Conservation (phyloP, 92 coral and sea anemone genomes). For the Bergia puertoricense region DNA sequence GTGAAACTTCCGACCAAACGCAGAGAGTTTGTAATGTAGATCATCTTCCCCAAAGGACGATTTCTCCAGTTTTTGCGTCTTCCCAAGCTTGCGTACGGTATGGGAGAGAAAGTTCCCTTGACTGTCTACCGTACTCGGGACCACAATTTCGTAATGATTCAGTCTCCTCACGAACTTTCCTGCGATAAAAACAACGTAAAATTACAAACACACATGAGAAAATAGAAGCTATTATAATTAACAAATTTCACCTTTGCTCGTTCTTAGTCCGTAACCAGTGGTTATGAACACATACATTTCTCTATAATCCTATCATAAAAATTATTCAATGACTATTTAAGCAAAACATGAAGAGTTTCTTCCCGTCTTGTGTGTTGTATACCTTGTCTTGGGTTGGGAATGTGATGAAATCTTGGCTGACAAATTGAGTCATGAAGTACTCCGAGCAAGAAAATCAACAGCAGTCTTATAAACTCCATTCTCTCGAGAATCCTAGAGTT, state of each 20-base stretch:
- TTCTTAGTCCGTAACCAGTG: not conserved
- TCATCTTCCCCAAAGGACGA: slow-evolving; percentile 26
- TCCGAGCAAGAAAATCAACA: slow-evolving; percentile 16
- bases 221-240: not conserved
- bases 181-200: slow-evolving; percentile 19
- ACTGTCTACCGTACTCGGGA: slow-evolving; percentile 68
- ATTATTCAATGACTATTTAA: not conserved
- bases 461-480: slow-evolving; percentile 28
- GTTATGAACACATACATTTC: slow-evolving; percentile 9
- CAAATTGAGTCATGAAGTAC: slow-evolving; percentile 24
- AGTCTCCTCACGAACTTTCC: slow-evolving; percentile 42
- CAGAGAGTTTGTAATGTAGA: slow-evolving; percentile 71
- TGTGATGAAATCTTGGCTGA: slow-evolving; percentile 33
- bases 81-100: slow-evolving; percentile 38
- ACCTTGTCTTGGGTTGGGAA: slow-evolving; percentile 39
- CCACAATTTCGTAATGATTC: slow-evolving; percentile 51
- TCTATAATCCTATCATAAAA: slow-evolving; percentile 24
- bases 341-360: not conserved
- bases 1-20: slow-evolving; percentile 70
- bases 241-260: not conserved
- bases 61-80: not conserved
- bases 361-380: not conserved
- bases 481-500: not conserved
- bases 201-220: not conserved
- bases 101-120: slow-evolving; percentile 80